Evolutionary conservation across 1,140 invertebrate genomes (phyloP).

Genomic region (Diorhabda elongata): DNA sequence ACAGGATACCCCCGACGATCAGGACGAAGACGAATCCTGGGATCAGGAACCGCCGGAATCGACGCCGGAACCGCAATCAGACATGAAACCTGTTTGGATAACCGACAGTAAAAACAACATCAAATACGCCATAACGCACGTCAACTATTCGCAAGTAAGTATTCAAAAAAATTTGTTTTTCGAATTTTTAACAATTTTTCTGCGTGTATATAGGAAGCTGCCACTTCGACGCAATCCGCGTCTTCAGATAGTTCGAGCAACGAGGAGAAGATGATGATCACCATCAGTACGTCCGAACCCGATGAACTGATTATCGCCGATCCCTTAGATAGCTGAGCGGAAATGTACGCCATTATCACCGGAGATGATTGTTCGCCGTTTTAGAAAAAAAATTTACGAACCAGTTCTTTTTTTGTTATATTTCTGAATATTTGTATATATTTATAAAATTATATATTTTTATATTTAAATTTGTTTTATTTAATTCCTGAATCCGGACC

Average conservation of each 20-base stretch:
- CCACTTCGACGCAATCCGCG: slow-evolving; percentile 58
- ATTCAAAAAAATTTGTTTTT: background rate
- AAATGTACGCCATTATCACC: slow-evolving; percentile 15
- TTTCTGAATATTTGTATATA: too few relatives aligned
- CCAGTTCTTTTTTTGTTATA: too few relatives aligned
- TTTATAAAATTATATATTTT: too few relatives aligned
- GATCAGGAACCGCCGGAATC: slow-evolving; percentile 22
- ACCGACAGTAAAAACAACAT: slow-evolving; percentile 44
- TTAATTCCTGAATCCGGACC: too few relatives aligned
- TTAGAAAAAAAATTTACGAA: background rate
- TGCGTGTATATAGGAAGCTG: slow-evolving; percentile 52
- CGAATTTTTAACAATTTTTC: background rate
- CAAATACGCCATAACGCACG: slow-evolving; percentile 47
- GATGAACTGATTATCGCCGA: slow-evolving; percentile 47
- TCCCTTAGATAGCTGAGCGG: slow-evolving; percentile 41
- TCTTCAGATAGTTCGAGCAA: slow-evolving; percentile 59
- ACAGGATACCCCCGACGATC: slow-evolving; percentile 27
- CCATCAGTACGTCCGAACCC: slow-evolving; percentile 48
- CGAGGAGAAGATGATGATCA: slow-evolving; percentile 67
- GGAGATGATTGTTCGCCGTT: slow-evolving; percentile 4
- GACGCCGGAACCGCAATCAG: slow-evolving; percentile 23
- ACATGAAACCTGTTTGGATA: slow-evolving; percentile 41
- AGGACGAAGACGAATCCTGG: slow-evolving; percentile 27
- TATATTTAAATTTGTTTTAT: too few relatives aligned
- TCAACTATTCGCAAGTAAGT: slow-evolving; percentile 46